Percentiles rank a stretch among this genome's conserved stretches.
These are phyloP conservation scores for Oncorhynchus nerka DNA, from an alignment of 2,113 vertebrate species.

Conservation along the genomic window DNA sequence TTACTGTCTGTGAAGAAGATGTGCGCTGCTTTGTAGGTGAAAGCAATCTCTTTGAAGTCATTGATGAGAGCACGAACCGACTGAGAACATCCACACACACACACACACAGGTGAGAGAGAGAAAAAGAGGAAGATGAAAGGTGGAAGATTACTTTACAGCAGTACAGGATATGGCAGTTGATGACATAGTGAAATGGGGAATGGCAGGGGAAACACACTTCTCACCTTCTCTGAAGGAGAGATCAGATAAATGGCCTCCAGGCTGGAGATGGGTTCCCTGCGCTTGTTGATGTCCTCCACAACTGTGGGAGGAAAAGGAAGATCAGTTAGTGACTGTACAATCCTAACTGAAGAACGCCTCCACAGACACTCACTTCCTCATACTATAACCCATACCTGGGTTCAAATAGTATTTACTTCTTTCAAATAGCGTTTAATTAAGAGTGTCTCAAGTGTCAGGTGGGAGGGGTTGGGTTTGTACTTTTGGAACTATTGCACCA, in stretches of 20 bases:
- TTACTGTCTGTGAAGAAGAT: conserved; percentile 94
- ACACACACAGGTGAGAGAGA: conserved; percentile 20
- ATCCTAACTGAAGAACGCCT: background rate
- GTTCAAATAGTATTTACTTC: too few species aligned
- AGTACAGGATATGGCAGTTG: background rate
- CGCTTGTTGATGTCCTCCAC: conserved; percentile 90
- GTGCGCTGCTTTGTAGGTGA: conserved; percentile 89
- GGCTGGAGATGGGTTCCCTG: conserved; percentile 86
- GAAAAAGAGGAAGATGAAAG: background rate
- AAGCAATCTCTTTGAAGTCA: conserved; percentile 83
- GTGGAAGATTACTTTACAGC: background rate
- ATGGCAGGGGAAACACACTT: background rate
- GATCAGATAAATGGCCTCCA: conserved; percentile 91
- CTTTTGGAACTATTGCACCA: too few species aligned
- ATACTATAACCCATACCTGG: background rate
- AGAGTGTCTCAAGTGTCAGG: too few species aligned
- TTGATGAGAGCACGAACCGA: conserved; percentile 80
- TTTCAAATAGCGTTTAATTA: too few species aligned
- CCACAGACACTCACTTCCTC: background rate
- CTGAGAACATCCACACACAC: conserved; percentile 49
- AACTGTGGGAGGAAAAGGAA: conserved; percentile 70
- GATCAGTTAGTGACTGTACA: background rate
- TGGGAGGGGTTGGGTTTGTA: too few species aligned
- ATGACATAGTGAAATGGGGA: background rate
- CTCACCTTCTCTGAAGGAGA: conserved; percentile 83